Evolutionary conservation across 2,797 vertebrate species (phyloP).

Genomic region (Molossus alvarezi): DNA sequence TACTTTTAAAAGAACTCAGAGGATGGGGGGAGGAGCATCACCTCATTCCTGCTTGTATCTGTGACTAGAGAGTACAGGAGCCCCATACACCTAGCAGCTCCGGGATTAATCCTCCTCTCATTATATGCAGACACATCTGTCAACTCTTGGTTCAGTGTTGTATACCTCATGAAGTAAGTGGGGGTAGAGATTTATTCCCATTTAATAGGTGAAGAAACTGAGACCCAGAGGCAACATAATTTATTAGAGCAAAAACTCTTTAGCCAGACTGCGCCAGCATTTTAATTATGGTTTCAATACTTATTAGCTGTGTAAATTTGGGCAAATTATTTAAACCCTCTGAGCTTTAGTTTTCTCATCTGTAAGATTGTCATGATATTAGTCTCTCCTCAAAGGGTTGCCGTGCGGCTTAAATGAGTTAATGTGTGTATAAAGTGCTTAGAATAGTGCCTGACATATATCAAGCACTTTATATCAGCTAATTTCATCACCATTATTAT

Average conservation of each 20-base stretch:
- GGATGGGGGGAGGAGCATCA: not conserved
- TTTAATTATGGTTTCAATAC: constrained; percentile 54
- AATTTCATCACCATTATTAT: not conserved
- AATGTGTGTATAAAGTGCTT: constrained; percentile 25
- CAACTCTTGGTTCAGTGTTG: constrained; percentile 29
- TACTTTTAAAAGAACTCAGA: constrained; percentile 62
- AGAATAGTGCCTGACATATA: constrained; percentile 17
- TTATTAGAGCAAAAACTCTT: constrained; percentile 55
- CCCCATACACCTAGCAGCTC: not conserved
- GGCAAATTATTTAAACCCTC: constrained; percentile 20
- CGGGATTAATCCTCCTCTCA: not conserved
- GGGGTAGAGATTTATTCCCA: constrained; percentile 34
- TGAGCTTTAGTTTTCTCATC: not conserved
- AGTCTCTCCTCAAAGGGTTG: not conserved
- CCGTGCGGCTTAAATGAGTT: not conserved
- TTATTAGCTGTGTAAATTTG: constrained; percentile 17
- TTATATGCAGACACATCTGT: not conserved
- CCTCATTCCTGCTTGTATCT: constrained; percentile 50
- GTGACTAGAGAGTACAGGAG: not conserved
- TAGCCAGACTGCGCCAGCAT: constrained; percentile 6
- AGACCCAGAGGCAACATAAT: not conserved
- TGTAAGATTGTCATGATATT: not conserved
- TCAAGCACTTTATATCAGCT: not conserved
- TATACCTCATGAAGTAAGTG: constrained; percentile 52
- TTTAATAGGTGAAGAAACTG: constrained; percentile 44